Percentiles rank a stretch among this genome's conserved stretches.
These are phyloP conservation scores for Formicarius rufipectus DNA, from an alignment of 2,113 vertebrate genomes.

Conservation along the genomic window DNA sequence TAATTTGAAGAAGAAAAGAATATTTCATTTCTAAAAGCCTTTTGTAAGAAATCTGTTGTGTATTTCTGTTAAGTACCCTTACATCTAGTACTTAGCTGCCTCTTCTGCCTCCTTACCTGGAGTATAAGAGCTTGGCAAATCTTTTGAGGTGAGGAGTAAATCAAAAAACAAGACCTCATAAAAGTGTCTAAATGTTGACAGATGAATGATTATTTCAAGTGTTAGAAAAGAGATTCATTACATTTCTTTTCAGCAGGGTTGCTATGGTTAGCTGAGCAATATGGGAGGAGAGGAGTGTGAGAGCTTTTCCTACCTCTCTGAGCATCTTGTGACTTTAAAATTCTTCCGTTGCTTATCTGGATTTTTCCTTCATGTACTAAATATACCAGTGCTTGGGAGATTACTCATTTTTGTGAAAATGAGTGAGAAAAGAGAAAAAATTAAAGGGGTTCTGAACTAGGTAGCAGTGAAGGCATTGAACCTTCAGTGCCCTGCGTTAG, in stretches of 20 bases:
- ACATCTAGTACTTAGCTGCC: neutral
- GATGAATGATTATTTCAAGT: neutral
- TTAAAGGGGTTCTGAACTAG: neutral
- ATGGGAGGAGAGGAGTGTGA: conserved; percentile 23
- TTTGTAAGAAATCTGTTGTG: neutral
- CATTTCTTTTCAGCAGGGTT: conserved; percentile 35
- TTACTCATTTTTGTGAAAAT: conserved; percentile 38
- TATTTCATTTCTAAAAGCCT: neutral
- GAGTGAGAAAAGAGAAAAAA: neutral
- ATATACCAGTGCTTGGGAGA: conserved; percentile 14
- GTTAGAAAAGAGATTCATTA: neutral
- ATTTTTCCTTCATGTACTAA: conserved; percentile 41
- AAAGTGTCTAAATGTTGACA: neutral
- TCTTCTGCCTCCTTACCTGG: neutral
- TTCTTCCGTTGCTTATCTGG: conserved; percentile 39
- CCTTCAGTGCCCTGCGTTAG: neutral
- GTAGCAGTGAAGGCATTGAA: neutral
- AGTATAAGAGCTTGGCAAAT: neutral
- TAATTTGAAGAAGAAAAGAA: neutral
- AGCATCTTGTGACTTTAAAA: conserved; percentile 53
- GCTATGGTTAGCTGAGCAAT: conserved; percentile 47
- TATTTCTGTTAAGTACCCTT: neutral
- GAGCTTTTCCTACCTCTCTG: conserved; percentile 48
- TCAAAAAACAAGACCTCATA: neutral
- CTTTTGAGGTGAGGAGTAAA: neutral